These are phyloP conservation scores for Micrasema longulum DNA, from an alignment of 1,140 invertebrate genomes.

Conservation along the genomic window DNA sequence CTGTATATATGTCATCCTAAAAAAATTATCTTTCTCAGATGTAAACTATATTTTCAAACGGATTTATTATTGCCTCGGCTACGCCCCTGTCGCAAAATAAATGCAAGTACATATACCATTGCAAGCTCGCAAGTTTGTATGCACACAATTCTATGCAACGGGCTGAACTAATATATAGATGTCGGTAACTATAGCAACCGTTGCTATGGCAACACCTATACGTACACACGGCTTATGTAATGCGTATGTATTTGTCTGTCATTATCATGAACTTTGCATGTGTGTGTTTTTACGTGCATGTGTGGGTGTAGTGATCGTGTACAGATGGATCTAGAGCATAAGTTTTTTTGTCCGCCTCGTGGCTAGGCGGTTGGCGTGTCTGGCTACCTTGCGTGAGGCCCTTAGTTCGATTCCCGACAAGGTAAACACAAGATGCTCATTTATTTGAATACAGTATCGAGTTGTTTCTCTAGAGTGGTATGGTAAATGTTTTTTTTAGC, in stretches of 20 bases:
- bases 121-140: slow-evolving; percentile 22
- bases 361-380: no score
- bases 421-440: no score
- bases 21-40: no score
- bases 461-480: no score
- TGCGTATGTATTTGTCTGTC: slow-evolving; percentile 5
- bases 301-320: neutral
- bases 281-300: neutral
- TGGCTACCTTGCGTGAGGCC: no score
- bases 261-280: neutral
- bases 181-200: slow-evolving; percentile 19
- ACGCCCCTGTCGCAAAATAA: slow-evolving; percentile 4
- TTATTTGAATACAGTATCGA: no score
- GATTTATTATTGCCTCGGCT: neutral
- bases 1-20: no score
- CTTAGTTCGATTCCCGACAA: no score
- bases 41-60: no score
- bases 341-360: no score
- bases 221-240: slow-evolving; percentile 14
- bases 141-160: slow-evolving; percentile 15
- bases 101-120: slow-evolving; percentile 16
- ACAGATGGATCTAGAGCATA: no score
- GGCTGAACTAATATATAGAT: slow-evolving; percentile 25
- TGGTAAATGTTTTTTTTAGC: no score
- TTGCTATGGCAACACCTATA: slow-evolving; percentile 14